phyloP scores from a whole-genome alignment of 2,888 invertebrate genomes.

The Mythimna pallens region DNA sequence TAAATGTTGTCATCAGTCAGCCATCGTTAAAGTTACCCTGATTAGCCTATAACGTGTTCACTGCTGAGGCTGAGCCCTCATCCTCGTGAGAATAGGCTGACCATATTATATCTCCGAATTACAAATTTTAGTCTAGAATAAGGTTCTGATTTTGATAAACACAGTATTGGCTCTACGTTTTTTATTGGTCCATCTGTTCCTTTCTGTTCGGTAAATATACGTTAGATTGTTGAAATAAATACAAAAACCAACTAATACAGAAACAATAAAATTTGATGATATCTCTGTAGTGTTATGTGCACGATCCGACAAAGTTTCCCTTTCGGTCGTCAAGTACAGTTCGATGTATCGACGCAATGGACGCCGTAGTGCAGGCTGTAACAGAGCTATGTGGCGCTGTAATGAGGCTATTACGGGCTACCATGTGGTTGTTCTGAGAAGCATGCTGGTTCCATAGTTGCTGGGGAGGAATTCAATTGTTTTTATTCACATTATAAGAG shows the following conservation, averaged over 20 bases:
- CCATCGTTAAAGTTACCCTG: no score
- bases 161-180: background rate
- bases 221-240: slow-evolving; percentile 10
- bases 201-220: background rate
- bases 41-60: no score
- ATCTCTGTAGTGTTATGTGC: slow-evolving; percentile 21
- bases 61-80: no score
- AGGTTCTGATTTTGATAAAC: no score
- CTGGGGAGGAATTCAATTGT: background rate
- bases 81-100: no score
- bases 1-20: no score
- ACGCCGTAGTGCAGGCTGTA: background rate
- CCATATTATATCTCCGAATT: no score
- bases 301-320: slow-evolving; percentile 34
- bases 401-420: slow-evolving; percentile 1
- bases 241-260: background rate
- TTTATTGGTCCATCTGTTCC: no score
- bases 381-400: slow-evolving; percentile 5
- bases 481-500: background rate
- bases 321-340: slow-evolving; percentile 37
- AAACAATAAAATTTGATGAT: slow-evolving; percentile 35
- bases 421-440: slow-evolving; percentile 11
- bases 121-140: no score
- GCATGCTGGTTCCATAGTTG: slow-evolving; percentile 24
- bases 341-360: slow-evolving; percentile 32